These are phyloP conservation scores for Ceratina japonica DNA, from an alignment of 1,140 invertebrate species.

Conservation along the genomic window DNA sequence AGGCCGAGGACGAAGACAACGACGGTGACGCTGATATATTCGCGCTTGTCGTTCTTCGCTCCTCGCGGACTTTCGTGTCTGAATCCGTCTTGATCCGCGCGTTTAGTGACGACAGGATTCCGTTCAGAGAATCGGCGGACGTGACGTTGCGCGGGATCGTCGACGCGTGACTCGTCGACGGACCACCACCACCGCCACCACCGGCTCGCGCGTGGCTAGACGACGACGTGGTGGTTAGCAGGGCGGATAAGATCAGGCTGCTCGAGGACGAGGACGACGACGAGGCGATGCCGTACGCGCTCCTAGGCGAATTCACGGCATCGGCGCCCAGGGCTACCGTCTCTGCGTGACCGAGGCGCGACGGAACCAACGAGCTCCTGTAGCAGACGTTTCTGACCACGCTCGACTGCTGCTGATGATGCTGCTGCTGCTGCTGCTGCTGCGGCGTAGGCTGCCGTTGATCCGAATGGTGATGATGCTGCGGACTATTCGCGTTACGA, in stretches of 20 bases:
- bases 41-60: conserved; percentile 38
- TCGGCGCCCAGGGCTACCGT: conserved; percentile 58
- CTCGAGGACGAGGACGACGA: conserved; percentile 21
- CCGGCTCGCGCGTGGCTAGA: conserved; percentile 19
- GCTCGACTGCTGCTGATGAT: conserved; percentile 44
- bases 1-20: conserved; percentile 49
- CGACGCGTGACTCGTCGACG: conserved; percentile 45
- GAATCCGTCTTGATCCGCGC: conserved; percentile 69
- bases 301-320: conserved; percentile 53
- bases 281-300: conserved; percentile 62
- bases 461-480: conserved; percentile 46
- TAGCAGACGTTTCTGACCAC: conserved; percentile 49
- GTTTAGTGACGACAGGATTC: conserved; percentile 66
- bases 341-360: conserved; percentile 63
- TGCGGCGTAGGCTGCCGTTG: conserved; percentile 40
- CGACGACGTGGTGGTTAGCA: conserved; percentile 18
- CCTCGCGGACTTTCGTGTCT: conserved; percentile 51
- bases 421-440: conserved; percentile 46
- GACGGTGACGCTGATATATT: conserved; percentile 39
- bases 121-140: conserved; percentile 66
- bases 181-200: background rate
- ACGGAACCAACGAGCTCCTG: conserved; percentile 51
- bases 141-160: conserved; percentile 2
- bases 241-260: conserved; percentile 16
- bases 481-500: conserved; percentile 42